Conservation (phyloP, 2,888 invertebrate species). For the Tachystola acroxantha region DNA sequence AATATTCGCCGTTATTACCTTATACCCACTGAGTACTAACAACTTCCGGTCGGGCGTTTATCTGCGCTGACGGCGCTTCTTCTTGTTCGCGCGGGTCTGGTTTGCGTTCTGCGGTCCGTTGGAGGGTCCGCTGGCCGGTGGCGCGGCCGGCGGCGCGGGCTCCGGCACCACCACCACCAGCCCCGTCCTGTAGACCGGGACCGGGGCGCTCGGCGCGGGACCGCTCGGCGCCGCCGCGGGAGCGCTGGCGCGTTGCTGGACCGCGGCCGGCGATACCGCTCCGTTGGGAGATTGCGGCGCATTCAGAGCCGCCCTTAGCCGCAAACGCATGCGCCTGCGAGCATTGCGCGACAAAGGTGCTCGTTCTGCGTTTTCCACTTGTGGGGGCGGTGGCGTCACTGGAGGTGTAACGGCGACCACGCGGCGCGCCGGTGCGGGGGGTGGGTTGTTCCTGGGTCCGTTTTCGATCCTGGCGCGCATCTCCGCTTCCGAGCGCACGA, state of each 20-base stretch:
- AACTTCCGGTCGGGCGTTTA: constrained; percentile 28
- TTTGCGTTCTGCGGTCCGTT: constrained; percentile 31
- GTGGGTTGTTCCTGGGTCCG: constrained; percentile 17
- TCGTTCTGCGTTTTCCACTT: constrained; percentile 14
- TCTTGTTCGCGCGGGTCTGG: constrained; percentile 43
- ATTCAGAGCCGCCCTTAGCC: constrained; percentile 46
- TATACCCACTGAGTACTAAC: constrained; percentile 15
- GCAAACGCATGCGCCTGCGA: constrained; percentile 54
- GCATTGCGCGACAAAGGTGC: constrained; percentile 45
- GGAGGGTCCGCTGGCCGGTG: constrained; percentile 29
- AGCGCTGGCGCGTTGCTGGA: constrained; percentile 11
- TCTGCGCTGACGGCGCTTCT: constrained; percentile 61
- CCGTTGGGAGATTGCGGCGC: constrained; percentile 18
- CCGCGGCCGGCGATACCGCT: constrained; percentile 8
- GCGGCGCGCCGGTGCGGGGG: constrained; percentile 11
- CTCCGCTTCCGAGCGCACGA: constrained; percentile 44
- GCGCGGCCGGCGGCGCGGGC: constrained; percentile 13
- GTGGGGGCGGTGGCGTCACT: constrained; percentile 10
- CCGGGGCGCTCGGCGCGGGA: constrained; percentile 14
- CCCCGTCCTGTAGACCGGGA: constrained; percentile 15
- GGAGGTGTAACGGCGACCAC: too few species aligned
- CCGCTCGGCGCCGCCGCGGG: constrained; percentile 21
- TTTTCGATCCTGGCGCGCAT: constrained; percentile 38
- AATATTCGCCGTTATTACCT: constrained; percentile 33
- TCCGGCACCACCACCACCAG: constrained; percentile 14